These are phyloP conservation scores for Bubalus kerabau DNA, from an alignment of 2,113 vertebrate species.

Conservation along the genomic window DNA sequence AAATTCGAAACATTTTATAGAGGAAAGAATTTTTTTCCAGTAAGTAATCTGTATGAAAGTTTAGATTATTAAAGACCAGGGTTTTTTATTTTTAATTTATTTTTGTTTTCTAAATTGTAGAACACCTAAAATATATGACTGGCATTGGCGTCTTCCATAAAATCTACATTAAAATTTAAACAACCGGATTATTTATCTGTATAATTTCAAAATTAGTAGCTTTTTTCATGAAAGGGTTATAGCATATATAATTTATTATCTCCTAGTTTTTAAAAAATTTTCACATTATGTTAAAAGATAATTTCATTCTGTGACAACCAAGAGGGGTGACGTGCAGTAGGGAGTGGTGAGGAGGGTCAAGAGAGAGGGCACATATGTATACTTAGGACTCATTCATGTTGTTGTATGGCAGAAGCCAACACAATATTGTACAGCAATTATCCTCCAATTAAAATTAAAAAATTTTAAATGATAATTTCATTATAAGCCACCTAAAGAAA, in stretches of 20 bases:
- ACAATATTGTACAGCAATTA: background rate
- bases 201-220: background rate
- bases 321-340: background rate
- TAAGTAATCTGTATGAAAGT: background rate
- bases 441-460: background rate
- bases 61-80: background rate
- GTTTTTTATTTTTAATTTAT: background rate
- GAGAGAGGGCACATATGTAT: background rate
- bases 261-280: background rate
- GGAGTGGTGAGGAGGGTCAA: background rate
- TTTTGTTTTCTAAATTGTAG: background rate
- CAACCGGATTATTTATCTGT: background rate
- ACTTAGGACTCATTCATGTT: background rate
- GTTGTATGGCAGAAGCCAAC: background rate
- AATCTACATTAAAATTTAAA: slow-evolving; percentile 11
- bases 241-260: background rate
- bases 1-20: slow-evolving; percentile 9
- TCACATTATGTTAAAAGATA: background rate
- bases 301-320: background rate
- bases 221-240: background rate
- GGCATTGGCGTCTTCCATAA: background rate
- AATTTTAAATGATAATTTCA: background rate
- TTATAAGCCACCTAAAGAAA: background rate
- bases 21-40: background rate
- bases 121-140: background rate